Evolutionary conservation across 2,797 vertebrate genomes (phyloP).

Genomic region (Paguma larvata): DNA sequence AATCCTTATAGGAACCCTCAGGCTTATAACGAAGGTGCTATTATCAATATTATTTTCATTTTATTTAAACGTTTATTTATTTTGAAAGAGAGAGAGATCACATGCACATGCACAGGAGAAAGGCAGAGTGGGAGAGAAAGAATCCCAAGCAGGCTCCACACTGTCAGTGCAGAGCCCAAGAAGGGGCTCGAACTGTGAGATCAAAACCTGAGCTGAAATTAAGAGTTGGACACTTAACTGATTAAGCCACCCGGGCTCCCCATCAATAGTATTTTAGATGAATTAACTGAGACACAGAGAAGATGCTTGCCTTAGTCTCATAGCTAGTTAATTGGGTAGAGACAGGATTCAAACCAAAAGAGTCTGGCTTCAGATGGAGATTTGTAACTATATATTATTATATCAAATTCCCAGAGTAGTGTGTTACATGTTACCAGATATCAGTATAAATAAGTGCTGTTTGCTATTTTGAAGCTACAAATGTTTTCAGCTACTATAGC

Average conservation of each 20-base stretch:
- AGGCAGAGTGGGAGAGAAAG: no score
- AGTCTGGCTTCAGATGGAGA: background rate
- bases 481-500: background rate
- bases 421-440: background rate
- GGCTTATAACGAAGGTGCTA: background rate
- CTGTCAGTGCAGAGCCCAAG: no score
- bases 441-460: background rate
- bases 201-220: no score
- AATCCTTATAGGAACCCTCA: background rate
- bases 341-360: background rate
- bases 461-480: constrained; percentile 44
- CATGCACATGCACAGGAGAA: no score
- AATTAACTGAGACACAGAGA: background rate
- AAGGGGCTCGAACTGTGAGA: no score
- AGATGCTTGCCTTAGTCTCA: background rate
- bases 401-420: background rate
- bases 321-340: background rate
- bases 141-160: no score
- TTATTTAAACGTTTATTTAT: no score
- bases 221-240: no score
- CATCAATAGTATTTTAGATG: constrained; percentile 9
- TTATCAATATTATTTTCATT: constrained; percentile 14
- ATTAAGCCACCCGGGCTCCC: no score
- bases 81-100: no score
- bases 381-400: background rate